Conservation (phyloP, 2,113 vertebrate genomes). For the Pongo pygmaeus region DNA sequence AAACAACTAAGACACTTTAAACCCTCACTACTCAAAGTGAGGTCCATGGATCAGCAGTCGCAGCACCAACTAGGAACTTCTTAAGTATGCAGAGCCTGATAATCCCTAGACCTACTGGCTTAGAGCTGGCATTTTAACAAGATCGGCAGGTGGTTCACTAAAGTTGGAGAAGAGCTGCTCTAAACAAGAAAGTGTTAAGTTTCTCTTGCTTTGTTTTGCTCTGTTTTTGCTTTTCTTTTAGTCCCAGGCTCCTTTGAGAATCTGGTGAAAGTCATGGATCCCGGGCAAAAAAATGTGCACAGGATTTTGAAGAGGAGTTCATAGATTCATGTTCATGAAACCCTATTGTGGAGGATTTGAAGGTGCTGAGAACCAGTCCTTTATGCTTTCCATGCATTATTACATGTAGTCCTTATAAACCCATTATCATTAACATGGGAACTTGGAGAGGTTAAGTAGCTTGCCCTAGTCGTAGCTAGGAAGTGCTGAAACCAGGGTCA, state of each 20-base stretch:
- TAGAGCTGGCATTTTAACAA: not conserved
- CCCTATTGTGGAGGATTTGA: not conserved
- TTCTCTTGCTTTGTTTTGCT: not conserved
- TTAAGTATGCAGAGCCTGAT: not conserved
- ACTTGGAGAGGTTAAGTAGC: not conserved
- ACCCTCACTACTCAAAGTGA: not conserved
- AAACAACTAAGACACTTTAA: not conserved
- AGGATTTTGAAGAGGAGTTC: not conserved
- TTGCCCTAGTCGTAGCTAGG: not conserved
- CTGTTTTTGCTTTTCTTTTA: constrained; percentile 2
- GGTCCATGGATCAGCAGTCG: not conserved
- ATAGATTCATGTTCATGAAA: not conserved
- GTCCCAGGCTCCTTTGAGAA: not conserved
- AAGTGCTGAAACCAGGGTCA: not conserved
- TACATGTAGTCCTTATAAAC: not conserved
- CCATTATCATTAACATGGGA: not conserved
- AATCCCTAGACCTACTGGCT: not conserved
- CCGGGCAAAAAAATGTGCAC: not conserved
- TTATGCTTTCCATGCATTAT: not conserved
- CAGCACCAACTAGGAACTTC: not conserved
- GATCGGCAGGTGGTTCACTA: not conserved
- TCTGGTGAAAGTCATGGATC: not conserved
- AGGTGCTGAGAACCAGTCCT: not conserved
- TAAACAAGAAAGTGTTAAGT: not conserved
- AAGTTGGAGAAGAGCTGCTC: not conserved